Conservation (phyloP, 1,140 invertebrate species). For the Drosophila fuyamai region DNA sequence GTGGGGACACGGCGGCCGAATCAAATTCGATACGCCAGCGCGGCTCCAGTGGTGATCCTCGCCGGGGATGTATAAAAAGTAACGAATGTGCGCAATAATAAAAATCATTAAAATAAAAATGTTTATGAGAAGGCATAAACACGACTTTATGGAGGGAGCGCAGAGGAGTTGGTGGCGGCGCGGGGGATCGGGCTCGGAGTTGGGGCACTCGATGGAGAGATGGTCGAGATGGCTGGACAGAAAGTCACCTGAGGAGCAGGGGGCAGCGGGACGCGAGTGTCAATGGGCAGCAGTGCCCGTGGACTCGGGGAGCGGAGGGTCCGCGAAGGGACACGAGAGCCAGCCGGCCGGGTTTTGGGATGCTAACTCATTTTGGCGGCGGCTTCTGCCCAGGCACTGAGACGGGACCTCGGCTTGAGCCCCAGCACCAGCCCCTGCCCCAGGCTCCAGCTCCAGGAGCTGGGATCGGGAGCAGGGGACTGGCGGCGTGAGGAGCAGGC, state of each 20-base stretch:
- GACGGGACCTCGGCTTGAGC: constrained; percentile 7
- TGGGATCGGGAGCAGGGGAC: constrained; percentile 1
- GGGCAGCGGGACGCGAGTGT: constrained; percentile 32
- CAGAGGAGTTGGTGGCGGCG: constrained; percentile 9
- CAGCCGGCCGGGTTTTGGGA: constrained; percentile 55
- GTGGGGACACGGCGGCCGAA: constrained; percentile 41
- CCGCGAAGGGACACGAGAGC: constrained; percentile 18
- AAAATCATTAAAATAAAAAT: constrained; percentile 84
- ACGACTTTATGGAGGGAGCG: constrained; percentile 61
- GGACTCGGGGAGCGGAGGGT: constrained; percentile 34
- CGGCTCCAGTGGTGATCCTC: constrained; percentile 52
- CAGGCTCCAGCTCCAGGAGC: constrained; percentile 24
- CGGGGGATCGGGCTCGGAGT: constrained; percentile 17
- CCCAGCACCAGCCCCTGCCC: constrained; percentile 8
- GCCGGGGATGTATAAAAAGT: constrained; percentile 71
- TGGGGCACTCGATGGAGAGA: constrained; percentile 65
- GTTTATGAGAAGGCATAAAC: constrained; percentile 83
- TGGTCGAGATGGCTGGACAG: constrained; percentile 22
- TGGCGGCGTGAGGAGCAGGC: constrained; percentile 39
- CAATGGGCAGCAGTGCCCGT: constrained; percentile 67
- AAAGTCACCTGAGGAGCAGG: constrained; percentile 15
- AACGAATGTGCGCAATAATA: constrained; percentile 83
- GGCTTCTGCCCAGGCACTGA: constrained; percentile 47
- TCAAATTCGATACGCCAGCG: constrained; percentile 32
- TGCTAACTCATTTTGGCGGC: constrained; percentile 82